A percentile compares a stretch with the other conserved stretches of the same genome.
Conservation (phyloP, 2,888 invertebrate species). For the Aphidius colemani region DNA sequence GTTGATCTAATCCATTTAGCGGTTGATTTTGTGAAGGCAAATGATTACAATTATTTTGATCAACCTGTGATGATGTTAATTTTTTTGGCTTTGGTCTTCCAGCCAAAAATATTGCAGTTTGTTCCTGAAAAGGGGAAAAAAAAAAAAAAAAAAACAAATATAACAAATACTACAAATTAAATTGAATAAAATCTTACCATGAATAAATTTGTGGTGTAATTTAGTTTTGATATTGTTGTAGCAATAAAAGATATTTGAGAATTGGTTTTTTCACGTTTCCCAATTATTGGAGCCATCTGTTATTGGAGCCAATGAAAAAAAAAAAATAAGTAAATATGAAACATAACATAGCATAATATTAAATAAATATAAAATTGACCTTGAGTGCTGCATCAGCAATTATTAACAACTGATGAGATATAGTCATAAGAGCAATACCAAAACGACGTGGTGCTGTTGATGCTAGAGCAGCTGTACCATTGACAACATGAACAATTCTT, state of each 20-base stretch:
- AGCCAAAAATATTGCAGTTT: slow-evolving; percentile 69
- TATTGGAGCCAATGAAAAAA: neutral
- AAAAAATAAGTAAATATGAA: neutral
- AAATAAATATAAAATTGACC: slow-evolving; percentile 56
- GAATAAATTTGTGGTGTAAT: slow-evolving; percentile 44
- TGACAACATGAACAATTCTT: slow-evolving; percentile 77
- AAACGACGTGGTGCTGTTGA: slow-evolving; percentile 65
- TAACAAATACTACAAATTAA: no score
- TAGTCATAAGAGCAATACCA: slow-evolving; percentile 40
- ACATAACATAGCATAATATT: slow-evolving; percentile 1
- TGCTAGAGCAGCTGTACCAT: slow-evolving; percentile 68
- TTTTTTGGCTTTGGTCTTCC: slow-evolving; percentile 71
- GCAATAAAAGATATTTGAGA: slow-evolving; percentile 43
- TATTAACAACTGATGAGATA: slow-evolving; percentile 64
- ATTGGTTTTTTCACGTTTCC: slow-evolving; percentile 42
- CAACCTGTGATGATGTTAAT: slow-evolving; percentile 58
- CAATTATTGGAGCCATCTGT: slow-evolving; percentile 47
- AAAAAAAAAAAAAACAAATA: slow-evolving; percentile 8
- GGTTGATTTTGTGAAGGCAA: slow-evolving; percentile 34
- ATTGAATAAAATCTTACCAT: slow-evolving; percentile 52
- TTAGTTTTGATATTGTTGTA: slow-evolving; percentile 45
- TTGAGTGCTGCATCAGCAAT: slow-evolving; percentile 70
- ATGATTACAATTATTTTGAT: slow-evolving; percentile 59
- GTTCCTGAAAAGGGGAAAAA: slow-evolving; percentile 62
- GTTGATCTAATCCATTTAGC: slow-evolving; percentile 51